Percentiles rank a stretch among this genome's conserved stretches.
Conservation (phyloP, 2,797 vertebrate genomes). For the Oryzias dopingdopingensis region DNA sequence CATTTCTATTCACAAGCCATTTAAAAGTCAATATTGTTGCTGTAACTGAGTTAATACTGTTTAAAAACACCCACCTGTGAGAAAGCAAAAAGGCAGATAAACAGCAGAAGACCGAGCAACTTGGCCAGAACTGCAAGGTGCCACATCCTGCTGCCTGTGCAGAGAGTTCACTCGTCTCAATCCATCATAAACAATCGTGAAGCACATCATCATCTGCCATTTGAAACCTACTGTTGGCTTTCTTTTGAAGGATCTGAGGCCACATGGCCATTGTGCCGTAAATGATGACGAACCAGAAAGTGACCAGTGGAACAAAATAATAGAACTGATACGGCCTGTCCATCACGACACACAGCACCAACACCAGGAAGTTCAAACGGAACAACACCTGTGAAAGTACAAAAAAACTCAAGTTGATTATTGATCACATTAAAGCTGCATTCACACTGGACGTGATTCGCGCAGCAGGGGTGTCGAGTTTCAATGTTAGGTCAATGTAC, state of each 20-base stretch:
- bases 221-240: conserved; percentile 84
- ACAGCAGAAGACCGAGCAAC: conserved; percentile 83
- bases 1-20: too few relatives aligned
- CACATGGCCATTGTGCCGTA: conserved; percentile 90
- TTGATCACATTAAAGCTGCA: not conserved
- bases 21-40: too few relatives aligned
- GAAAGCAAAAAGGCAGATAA: conserved; percentile 89
- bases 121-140: conserved; percentile 88
- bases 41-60: too few relatives aligned
- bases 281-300: conserved; percentile 96
- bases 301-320: conserved; percentile 97
- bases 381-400: conserved; percentile 85
- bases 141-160: conserved; percentile 88
- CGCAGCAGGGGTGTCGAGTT: too few relatives aligned
- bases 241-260: conserved; percentile 96
- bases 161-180: not conserved
- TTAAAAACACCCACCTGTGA: conserved; percentile 81
- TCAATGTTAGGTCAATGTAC: too few relatives aligned
- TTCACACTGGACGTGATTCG: too few relatives aligned
- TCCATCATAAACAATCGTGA: too few relatives aligned
- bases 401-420: conserved; percentile 1
- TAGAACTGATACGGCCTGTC: conserved; percentile 97
- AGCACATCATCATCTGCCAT: not conserved
- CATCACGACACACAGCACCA: conserved; percentile 96
- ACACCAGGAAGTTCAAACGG: conserved; percentile 95